Base-by-base conservation (phyloP, 2,113 vertebrate species). In the Hypocryptadius cinnamomeus region DNA sequence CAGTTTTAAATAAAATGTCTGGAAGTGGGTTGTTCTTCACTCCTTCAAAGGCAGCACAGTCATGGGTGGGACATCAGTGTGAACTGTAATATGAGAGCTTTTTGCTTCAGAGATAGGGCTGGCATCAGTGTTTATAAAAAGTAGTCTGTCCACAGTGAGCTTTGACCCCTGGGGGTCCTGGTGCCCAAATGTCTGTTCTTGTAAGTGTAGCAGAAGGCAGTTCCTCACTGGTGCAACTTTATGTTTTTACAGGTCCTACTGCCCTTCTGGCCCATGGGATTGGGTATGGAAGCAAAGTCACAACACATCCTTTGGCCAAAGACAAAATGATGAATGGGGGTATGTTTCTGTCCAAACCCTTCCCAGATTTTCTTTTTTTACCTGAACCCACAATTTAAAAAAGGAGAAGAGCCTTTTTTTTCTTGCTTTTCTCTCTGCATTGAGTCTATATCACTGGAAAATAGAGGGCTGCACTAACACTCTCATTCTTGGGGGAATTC, bases 321-420 rank as follows among this genome's bases (percentile, higher is more conserved):
- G 99, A 99, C 92, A 99, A 99, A 95, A 99, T 99, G 98, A 99
- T 99, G 99, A 97, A 96, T 79, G 99, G 99, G 96, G 98, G 99
- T 99, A 98, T 97, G 95, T 65, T 92, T 84, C 45, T 89, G 30
- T 66, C 44, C 71, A 87, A 90, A 45, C 17, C 10, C 19, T 66
- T 65, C 35, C 76, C 51, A 53, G 40, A 31, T 14, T 23, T 64
- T 28, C 2, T 35, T 30, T 28, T 12, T 72, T 79, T 22, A 57
- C 19, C 42, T 45, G 42, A 79, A 65, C 16, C 4, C 10, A 50
- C 50, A 35, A 33, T 85, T 66, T 59, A 71, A 82, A 51, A 80
- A 54, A 72, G 23, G 22, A 33, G 42, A 83, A 73, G 7, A 54
- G 21, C 11, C 33, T 80, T 72, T 86, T 54, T 33, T 56, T 15